Percentiles rank a stretch among this genome's conserved stretches.
phyloP scores from a whole-genome alignment of 2,888 invertebrate species.

The Amphipoea oculea region DNA sequence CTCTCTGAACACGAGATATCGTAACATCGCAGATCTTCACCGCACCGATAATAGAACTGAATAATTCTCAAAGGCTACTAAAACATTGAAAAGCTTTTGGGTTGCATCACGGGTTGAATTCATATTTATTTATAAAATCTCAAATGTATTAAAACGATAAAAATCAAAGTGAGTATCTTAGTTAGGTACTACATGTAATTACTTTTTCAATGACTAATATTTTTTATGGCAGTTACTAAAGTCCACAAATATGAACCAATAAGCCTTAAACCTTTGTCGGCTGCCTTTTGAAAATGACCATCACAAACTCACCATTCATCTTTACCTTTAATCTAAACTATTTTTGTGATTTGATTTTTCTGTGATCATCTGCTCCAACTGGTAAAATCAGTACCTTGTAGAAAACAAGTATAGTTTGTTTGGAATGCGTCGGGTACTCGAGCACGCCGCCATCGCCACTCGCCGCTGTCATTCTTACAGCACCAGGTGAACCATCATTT shows the following conservation, averaged over 20 bases:
- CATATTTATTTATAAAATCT: not conserved
- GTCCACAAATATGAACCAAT: not conserved
- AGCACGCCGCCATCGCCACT: constrained; percentile 35
- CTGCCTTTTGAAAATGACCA: not conserved
- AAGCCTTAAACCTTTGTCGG: not conserved
- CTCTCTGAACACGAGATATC: constrained; percentile 57
- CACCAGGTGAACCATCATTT: constrained; percentile 63
- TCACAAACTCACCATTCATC: not conserved
- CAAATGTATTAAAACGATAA: not conserved
- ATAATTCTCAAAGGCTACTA: constrained; percentile 30
- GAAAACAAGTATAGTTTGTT: constrained; percentile 24
- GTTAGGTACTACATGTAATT: not conserved
- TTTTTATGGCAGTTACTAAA: not conserved
- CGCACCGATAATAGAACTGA: constrained; percentile 18
- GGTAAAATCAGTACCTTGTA: constrained; percentile 16
- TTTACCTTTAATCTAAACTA: constrained; percentile 2
- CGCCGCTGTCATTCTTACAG: constrained; percentile 53
- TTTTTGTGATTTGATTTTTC: constrained; percentile 1
- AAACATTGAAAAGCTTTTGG: constrained; percentile 3
- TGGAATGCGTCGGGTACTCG: constrained; percentile 43
- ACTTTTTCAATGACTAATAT: not conserved
- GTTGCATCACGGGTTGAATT: not conserved
- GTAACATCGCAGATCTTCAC: constrained; percentile 49
- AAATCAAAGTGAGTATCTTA: not conserved
- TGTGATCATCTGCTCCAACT: not conserved